phyloP scores from a whole-genome alignment of 1,140 invertebrate genomes.

The Drosophila punjabiensis region DNA sequence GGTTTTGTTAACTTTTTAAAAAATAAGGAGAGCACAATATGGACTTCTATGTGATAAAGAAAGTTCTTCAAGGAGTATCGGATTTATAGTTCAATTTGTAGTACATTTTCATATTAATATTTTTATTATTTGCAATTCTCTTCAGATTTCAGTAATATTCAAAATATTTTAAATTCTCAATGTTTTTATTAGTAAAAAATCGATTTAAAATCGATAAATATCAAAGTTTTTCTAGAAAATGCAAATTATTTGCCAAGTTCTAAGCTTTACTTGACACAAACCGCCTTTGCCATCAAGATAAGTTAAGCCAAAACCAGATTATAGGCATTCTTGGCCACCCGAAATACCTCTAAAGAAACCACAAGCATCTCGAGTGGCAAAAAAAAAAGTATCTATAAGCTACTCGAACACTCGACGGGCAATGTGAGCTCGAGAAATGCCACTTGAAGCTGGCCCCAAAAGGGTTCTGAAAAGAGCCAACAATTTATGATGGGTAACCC shows the following conservation, averaged over 20 bases:
- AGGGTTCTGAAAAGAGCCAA: conserved; percentile 38
- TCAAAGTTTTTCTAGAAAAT: background rate
- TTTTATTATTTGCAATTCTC: too few relatives aligned
- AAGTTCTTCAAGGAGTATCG: background rate
- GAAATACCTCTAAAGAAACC: conserved; percentile 8
- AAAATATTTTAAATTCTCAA: too few relatives aligned
- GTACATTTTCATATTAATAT: too few relatives aligned
- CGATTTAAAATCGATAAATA: background rate
- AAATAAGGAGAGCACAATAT: too few relatives aligned
- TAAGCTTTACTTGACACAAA: background rate
- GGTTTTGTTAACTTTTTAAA: background rate
- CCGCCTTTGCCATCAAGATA: conserved; percentile 21
- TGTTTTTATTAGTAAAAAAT: too few relatives aligned
- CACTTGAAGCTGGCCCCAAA: conserved; percentile 56
- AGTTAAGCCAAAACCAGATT: conserved; percentile 18
- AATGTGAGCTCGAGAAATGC: conserved; percentile 56
- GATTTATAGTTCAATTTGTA: too few relatives aligned
- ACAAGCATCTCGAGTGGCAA: background rate
- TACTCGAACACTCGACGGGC: conserved; percentile 65
- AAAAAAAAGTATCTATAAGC: conserved; percentile 46
- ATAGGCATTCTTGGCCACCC: background rate
- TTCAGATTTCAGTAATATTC: too few relatives aligned
- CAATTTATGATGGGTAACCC: conserved; percentile 33
- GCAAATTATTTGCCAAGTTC: background rate
- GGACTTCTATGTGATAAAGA: background rate